phyloP scores from a whole-genome alignment of 2,888 invertebrate species.

The Mythimna impura region DNA sequence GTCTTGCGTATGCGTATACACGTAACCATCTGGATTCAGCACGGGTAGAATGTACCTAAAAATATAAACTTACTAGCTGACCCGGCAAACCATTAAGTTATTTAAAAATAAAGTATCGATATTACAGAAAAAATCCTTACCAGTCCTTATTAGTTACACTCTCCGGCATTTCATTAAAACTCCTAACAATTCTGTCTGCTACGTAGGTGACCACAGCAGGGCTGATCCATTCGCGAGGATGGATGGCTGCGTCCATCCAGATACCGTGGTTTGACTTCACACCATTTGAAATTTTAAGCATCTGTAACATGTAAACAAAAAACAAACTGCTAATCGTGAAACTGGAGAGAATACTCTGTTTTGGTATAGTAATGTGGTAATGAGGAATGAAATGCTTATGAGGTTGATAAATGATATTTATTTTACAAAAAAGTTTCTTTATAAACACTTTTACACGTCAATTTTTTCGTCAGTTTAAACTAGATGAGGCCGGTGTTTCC shows the following conservation, averaged over 20 bases:
- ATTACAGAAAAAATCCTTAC: conserved; percentile 78
- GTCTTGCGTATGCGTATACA: conserved; percentile 95
- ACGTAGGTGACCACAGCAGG: conserved; percentile 94
- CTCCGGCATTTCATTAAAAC: conserved; percentile 91
- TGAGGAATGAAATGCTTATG: no score
- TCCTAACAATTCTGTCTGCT: conserved; percentile 93
- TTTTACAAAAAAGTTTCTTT: no score
- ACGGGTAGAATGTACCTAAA: conserved; percentile 93
- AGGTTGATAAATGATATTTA: no score
- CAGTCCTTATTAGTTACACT: conserved; percentile 95
- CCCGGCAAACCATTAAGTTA: no score
- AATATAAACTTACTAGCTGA: no score
- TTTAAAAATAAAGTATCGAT: no score
- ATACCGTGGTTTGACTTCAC: conserved; percentile 90
- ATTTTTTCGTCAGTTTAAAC: no score
- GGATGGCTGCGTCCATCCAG: conserved; percentile 95
- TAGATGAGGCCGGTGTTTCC: no score
- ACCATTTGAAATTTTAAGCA: conserved; percentile 93
- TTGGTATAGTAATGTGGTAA: no score
- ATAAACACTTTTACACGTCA: no score
- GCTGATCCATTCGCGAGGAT: conserved; percentile 97
- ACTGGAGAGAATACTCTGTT: no score
- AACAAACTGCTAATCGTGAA: background rate
- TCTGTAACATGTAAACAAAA: conserved; percentile 65
- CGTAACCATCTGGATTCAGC: conserved; percentile 96